Evolutionary conservation across 2,888 invertebrate species (phyloP), one percentile per base, ranked within the genome.

Genomic region (Cartodere bifasciata): DNA sequence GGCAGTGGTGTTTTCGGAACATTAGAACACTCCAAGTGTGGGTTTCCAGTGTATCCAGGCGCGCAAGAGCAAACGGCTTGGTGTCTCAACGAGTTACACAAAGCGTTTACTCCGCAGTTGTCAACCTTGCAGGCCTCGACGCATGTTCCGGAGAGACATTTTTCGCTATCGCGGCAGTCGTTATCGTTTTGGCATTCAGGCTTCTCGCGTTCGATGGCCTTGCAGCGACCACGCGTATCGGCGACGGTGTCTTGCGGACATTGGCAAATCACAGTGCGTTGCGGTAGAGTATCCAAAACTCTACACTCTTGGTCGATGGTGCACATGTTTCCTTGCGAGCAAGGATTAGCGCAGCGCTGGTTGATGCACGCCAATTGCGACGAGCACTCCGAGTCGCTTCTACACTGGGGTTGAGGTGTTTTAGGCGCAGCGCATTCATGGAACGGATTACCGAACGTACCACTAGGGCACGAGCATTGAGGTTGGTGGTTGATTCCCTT

Each of bases 221-320:
- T 70, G 55, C 88, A 88, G 40, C 74, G 73, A 42, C 78, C 81
- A 31, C 75, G 74, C 4, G 67, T 67, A 40, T 82, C 80, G 0
- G 77, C 73, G 24, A 83, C 69, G 1, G 81, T 83, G 38, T 87
- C 86, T 22, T 78, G 69, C 10, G 86, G 83, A 58, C 90, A 91
- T 48, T 81, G 74, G 52, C 90, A 90, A 45, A 87, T 81, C 45
- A 88, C 76, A 0, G 87, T 86, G 29, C 86, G 72, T 39, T 87
- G 60, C 2, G 90, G 87, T 25, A 79, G 52, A 0, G 84, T 76
- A 44, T 86, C 83, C 7, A 82, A 63, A 0, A 85, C 82, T 35
- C 74, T 67, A 55, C 90, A 90, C 35, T 77, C 70, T 44, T 90
- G 83, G 40, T 82, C 82, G 4, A 69, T 63, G 10, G 74, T 75